Conservation (phyloP, 2,888 invertebrate species). For the Hybos culiciformis region DNA sequence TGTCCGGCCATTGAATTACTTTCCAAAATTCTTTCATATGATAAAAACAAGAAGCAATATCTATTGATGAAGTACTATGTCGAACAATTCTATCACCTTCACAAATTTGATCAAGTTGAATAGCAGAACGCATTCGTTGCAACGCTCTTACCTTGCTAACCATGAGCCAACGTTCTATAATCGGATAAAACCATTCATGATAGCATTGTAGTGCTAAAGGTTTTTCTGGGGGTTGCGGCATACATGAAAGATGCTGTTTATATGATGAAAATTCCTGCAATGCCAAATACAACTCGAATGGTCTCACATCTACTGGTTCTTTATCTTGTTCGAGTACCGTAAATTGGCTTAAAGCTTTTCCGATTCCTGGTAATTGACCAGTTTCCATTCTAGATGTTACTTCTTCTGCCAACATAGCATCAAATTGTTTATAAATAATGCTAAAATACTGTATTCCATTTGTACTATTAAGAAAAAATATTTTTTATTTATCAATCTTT, state of each 20-base stretch:
- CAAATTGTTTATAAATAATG: conserved; percentile 76
- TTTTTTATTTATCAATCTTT: not conserved
- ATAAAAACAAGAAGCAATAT: conserved; percentile 61
- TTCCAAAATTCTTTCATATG: conserved; percentile 83
- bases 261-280: conserved; percentile 40
- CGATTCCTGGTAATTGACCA: conserved; percentile 33
- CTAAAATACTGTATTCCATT: conserved; percentile 81
- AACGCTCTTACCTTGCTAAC: conserved; percentile 72
- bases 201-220: conserved; percentile 40
- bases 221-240: conserved; percentile 41
- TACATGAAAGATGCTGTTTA: conserved; percentile 42
- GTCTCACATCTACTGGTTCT: conserved; percentile 44
- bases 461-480: conserved; percentile 43
- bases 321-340: conserved; percentile 30
- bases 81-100: conserved; percentile 73
- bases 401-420: conserved; percentile 45
- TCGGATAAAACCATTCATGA: conserved; percentile 76
- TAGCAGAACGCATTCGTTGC: conserved; percentile 50
- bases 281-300: conserved; percentile 67
- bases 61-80: conserved; percentile 87
- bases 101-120: conserved; percentile 62
- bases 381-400: conserved; percentile 32
- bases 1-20: conserved; percentile 78
- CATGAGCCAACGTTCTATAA: conserved; percentile 79
- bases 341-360: conserved; percentile 29